Evolutionary conservation across 2,113 vertebrate genomes (phyloP).

Genomic region (Mesembrinibis cayennensis): DNA sequence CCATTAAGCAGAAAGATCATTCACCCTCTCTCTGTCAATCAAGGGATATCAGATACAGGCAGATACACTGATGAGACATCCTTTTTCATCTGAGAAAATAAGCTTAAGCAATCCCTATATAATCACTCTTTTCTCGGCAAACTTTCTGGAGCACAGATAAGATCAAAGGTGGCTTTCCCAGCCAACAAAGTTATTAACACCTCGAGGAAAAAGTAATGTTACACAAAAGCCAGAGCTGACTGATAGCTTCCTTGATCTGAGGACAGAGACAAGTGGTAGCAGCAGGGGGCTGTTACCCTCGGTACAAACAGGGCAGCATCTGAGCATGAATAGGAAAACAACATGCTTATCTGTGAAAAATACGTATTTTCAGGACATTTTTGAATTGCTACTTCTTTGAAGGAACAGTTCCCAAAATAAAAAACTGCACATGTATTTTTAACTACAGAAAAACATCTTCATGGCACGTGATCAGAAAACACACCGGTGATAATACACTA

Average conservation of each 20-base stretch:
- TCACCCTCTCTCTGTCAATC: background rate
- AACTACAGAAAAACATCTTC: background rate
- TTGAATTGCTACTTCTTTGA: background rate
- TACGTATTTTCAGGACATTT: background rate
- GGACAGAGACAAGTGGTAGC: background rate
- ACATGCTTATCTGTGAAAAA: background rate
- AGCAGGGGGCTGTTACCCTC: background rate
- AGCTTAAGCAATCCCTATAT: background rate
- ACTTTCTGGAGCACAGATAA: conserved; percentile 2
- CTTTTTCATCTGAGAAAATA: conserved; percentile 25
- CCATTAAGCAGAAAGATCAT: background rate
- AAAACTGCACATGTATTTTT: background rate
- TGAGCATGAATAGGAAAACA: background rate
- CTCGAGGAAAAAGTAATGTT: background rate
- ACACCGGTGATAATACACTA: background rate
- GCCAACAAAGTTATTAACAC: background rate
- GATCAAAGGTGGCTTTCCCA: conserved; percentile 37
- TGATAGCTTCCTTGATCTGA: background rate
- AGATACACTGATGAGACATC: background rate
- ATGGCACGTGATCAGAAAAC: background rate
- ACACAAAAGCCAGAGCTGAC: background rate
- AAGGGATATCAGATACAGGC: background rate
- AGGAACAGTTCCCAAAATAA: background rate
- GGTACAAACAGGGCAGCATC: background rate
- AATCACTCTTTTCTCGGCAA: background rate